Percentiles rank a stretch among this genome's conserved stretches.
These are phyloP conservation scores for Gallinago media DNA, from an alignment of 2,113 vertebrate species.

Conservation along the genomic window DNA sequence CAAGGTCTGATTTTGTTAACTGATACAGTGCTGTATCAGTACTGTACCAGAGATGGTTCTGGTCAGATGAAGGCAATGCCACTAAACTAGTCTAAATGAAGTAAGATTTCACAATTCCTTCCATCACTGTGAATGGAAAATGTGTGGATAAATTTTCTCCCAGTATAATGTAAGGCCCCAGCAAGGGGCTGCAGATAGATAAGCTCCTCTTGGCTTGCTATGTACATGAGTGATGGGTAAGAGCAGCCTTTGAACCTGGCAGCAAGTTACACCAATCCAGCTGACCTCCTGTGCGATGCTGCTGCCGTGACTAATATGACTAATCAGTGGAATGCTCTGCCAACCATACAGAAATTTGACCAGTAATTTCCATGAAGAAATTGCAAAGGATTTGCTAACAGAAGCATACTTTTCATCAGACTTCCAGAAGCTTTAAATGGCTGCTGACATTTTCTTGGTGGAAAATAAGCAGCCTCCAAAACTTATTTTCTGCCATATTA, in stretches of 20 bases:
- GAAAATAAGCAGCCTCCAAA: background rate
- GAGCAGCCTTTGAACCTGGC: background rate
- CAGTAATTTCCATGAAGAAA: background rate
- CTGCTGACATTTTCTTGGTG: background rate
- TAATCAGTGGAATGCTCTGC: background rate
- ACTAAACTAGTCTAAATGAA: background rate
- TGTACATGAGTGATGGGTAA: background rate
- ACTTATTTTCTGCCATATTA: background rate
- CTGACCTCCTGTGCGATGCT: background rate
- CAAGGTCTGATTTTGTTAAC: background rate
- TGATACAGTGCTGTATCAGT: background rate
- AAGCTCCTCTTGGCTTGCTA: background rate
- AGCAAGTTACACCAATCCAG: background rate
- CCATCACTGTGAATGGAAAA: background rate
- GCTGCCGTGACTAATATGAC: background rate
- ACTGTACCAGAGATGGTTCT: background rate
- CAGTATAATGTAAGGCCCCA: background rate
- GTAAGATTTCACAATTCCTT: background rate
- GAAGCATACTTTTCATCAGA: background rate
- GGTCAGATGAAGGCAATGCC: background rate
- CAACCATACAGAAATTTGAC: background rate
- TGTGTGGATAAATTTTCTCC: background rate
- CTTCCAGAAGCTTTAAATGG: background rate
- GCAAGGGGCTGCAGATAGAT: background rate
- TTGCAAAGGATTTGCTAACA: background rate